A percentile compares a stretch with the other conserved stretches of the same genome.
Conservation (phyloP, 2,888 invertebrate genomes). For the Axea sp. region DNA sequence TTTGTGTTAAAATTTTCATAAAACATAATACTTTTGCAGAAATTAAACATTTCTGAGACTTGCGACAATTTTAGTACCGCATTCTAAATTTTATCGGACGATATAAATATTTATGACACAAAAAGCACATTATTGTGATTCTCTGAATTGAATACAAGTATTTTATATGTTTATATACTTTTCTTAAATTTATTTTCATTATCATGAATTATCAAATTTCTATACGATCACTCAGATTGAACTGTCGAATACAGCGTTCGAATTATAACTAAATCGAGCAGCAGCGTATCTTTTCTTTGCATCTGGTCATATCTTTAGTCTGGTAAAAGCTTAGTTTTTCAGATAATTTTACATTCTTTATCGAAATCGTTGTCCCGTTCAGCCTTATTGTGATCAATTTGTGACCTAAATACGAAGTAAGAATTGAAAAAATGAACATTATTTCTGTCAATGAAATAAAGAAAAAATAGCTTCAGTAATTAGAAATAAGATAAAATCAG, state of each 20-base stretch:
- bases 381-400: constrained; percentile 15
- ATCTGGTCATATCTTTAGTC: constrained; percentile 16
- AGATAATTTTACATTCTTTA: constrained; percentile 23
- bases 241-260: constrained; percentile 43
- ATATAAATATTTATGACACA: too few species aligned
- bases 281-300: constrained; percentile 21
- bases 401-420: not conserved
- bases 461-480: not conserved
- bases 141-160: constrained; percentile 3
- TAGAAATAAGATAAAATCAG: too few species aligned
- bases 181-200: constrained; percentile 23
- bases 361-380: constrained; percentile 7
- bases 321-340: constrained; percentile 23
- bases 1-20: too few species aligned
- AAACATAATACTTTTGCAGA: too few species aligned
- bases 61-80: too few species aligned
- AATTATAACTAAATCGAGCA: constrained; percentile 35
- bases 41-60: too few species aligned
- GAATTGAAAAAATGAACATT: not conserved
- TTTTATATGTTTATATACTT: constrained; percentile 18
- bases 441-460: not conserved
- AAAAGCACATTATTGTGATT: constrained; percentile 6
- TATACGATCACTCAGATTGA: constrained; percentile 39
- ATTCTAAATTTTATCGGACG: too few species aligned
- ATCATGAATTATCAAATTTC: constrained; percentile 31